Evolutionary conservation across 2,888 invertebrate genomes (phyloP), one percentile per base, ranked within the genome.

Genomic region (Crossocerus cetratus): DNA sequence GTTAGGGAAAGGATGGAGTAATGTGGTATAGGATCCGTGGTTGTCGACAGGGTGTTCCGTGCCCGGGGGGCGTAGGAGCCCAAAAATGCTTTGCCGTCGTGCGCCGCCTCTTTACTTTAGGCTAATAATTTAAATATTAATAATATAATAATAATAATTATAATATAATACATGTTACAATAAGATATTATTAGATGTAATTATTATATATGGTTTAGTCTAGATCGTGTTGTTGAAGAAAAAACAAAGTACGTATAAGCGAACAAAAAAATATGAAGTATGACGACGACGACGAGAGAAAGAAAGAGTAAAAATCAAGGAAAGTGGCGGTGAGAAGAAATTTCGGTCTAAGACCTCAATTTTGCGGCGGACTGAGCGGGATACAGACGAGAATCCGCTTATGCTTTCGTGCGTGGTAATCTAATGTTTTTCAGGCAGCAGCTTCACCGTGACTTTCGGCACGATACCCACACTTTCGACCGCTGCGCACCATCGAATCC

Each of bases 181-280:
- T 90, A 90, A 90, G 90, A 89, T 90, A 90, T 89, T 90, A 90
- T 89, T 90, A 90, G 90, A 90, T 89, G 90, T 90, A 89, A 90
- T 90, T 89, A 90, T 90, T 90, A 90, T 90, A 87, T 86, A 90
- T 90, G 89, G 88, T 89, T 88, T 90, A 90, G 90, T 88, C 84
- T 90, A 90, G 90, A 89, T 89, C 89, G 90, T 90, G 89, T 89
- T 90, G 89, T 90, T 90, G 87, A 90, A 86, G 86, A 88, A 88
- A 87, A 84, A 86, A 89, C 84, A 86, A 86, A 86, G 84, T 86
- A 87, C 82, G 83, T 85, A 83, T 85, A 85, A 86, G 86, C 79
- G 77, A 87, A 80, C 77, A 82, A 75, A 83, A 81, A 78, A 73
- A 73, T 65, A 76, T 68, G 74, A 65, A 69, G 66, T 65, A 64